phyloP scores from a whole-genome alignment of 2,888 invertebrate species.

The Geophilus truncorum region DNA sequence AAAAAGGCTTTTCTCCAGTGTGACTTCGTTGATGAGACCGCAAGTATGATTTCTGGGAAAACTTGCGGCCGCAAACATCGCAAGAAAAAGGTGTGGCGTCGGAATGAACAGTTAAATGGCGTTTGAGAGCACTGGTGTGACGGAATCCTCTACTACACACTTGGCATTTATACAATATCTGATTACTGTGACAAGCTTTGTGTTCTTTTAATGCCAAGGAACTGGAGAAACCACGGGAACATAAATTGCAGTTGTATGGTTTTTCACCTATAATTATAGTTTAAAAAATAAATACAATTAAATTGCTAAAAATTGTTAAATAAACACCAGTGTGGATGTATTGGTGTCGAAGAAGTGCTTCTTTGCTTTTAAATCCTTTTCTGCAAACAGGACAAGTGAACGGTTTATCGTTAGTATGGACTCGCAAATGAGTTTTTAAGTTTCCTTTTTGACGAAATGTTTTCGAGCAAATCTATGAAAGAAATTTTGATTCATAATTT shows the following conservation, averaged over 20 bases:
- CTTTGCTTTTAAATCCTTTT: slow-evolving; percentile 38
- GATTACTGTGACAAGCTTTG: slow-evolving; percentile 14
- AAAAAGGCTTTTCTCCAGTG: slow-evolving; percentile 35
- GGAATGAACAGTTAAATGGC: slow-evolving; percentile 27
- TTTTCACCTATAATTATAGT: slow-evolving; percentile 28
- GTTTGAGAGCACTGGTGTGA: slow-evolving; percentile 12
- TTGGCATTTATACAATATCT: slow-evolving; percentile 18
- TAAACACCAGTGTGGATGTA: slow-evolving; percentile 37
- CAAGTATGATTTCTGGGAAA: slow-evolving; percentile 28
- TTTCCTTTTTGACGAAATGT: slow-evolving; percentile 39
- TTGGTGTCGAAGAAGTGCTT: slow-evolving; percentile 38
- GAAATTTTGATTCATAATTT: not conserved
- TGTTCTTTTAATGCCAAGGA: slow-evolving; percentile 30
- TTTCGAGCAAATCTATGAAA: slow-evolving; percentile 36
- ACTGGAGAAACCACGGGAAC: slow-evolving; percentile 25
- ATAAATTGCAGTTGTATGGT: slow-evolving; percentile 4
- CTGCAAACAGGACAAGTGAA: slow-evolving; percentile 38
- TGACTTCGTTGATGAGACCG: slow-evolving; percentile 28
- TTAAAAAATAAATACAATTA: not conserved
- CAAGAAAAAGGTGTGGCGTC: slow-evolving; percentile 17
- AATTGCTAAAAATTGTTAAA: not conserved
- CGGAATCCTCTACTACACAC: slow-evolving; percentile 27
- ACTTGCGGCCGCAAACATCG: not conserved
- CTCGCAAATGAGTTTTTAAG: slow-evolving; percentile 37
- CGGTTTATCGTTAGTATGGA: slow-evolving; percentile 38